Conservation (phyloP, 2,113 vertebrate genomes). For the Girardinichthys multiradiatus region DNA sequence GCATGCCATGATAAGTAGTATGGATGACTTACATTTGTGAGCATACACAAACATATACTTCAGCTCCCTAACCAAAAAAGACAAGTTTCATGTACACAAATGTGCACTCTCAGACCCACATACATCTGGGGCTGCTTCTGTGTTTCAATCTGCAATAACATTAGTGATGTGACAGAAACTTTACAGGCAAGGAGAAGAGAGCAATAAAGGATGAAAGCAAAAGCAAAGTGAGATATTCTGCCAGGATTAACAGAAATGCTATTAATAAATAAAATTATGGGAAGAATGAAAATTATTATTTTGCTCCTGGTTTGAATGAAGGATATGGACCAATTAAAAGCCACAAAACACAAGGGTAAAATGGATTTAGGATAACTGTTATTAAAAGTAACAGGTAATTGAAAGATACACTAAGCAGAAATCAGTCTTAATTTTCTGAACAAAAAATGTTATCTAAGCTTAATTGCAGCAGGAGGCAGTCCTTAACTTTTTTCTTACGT, state of each 20-base stretch:
- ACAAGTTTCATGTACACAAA: background rate
- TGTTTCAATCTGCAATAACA: constrained; percentile 44
- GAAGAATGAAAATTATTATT: background rate
- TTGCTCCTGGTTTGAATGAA: background rate
- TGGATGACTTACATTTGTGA: background rate
- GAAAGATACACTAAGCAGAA: background rate
- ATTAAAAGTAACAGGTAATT: background rate
- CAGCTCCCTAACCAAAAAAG: background rate
- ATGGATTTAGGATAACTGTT: background rate
- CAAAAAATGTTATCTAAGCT: background rate
- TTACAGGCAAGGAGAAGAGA: background rate
- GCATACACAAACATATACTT: background rate
- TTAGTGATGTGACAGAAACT: constrained; percentile 11
- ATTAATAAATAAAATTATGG: too few species aligned
- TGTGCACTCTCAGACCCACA: background rate
- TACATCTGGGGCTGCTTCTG: background rate
- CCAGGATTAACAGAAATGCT: too few species aligned
- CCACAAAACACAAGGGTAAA: too few species aligned
- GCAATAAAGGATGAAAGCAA: background rate
- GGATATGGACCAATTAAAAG: background rate
- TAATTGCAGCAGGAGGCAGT: background rate
- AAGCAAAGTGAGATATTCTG: too few species aligned
- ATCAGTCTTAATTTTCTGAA: background rate
- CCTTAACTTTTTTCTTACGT: background rate
- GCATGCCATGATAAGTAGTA: background rate